Conservation (phyloP, 2,888 invertebrate species). For the Lutraria lutraria region DNA sequence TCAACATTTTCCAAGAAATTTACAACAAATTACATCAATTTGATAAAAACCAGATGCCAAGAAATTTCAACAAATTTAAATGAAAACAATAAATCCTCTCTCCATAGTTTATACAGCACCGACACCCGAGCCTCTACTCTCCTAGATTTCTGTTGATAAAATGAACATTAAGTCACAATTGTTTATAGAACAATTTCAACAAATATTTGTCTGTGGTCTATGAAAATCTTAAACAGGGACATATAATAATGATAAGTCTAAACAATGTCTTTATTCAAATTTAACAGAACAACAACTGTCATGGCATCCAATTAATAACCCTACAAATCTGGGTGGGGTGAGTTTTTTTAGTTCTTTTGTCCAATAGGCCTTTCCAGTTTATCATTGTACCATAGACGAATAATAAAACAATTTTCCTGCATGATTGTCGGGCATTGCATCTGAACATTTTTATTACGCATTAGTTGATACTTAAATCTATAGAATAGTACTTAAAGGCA, state of each 20-base stretch:
- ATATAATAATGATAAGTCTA: not conserved
- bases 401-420: not conserved
- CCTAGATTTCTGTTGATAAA: constrained; percentile 24
- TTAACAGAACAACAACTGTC: constrained; percentile 9
- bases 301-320: not conserved
- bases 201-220: constrained; percentile 14
- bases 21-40: constrained; percentile 7
- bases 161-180: constrained; percentile 45
- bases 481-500: not conserved
- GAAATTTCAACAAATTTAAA: constrained; percentile 38
- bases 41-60: constrained; percentile 34
- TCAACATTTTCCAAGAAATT: constrained; percentile 9
- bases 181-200: constrained; percentile 19
- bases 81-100: constrained; percentile 43
- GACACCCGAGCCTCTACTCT: constrained; percentile 12
- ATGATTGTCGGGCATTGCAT: not conserved
- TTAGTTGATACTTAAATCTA: constrained; percentile 7
- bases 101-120: constrained; percentile 47
- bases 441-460: constrained; percentile 12
- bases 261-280: constrained; percentile 18
- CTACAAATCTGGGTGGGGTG: not conserved
- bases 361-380: not conserved
- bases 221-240: not conserved
- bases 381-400: not conserved
- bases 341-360: not conserved